Conservation (phyloP, 2,113 vertebrate species). For the Nannobrachium achirus region DNA sequence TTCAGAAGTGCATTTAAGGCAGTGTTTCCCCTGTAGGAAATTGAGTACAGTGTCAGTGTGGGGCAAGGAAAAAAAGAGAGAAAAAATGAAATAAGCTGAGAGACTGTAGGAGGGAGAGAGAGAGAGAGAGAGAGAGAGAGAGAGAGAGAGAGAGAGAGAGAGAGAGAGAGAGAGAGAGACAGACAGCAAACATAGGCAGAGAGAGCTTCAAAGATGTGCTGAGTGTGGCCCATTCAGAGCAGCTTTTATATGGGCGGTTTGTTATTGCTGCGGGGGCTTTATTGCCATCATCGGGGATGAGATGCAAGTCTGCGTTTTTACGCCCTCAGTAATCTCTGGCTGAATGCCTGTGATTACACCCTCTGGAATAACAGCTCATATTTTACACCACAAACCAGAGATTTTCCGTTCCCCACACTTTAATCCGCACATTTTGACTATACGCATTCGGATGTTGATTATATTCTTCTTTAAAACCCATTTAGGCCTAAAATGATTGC, state of each 20-base stretch:
- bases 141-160: constrained; percentile 2
- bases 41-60: too few relatives aligned
- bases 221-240: constrained; percentile 57
- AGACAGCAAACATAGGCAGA: too few relatives aligned
- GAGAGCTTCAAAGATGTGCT: constrained; percentile 61
- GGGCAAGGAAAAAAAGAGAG: not conserved
- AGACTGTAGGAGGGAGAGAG: too few relatives aligned
- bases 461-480: too few relatives aligned
- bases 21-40: too few relatives aligned
- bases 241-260: constrained; percentile 69
- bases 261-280: constrained; percentile 66
- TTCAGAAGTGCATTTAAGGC: too few relatives aligned
- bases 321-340: constrained; percentile 56
- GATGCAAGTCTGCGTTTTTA: constrained; percentile 68
- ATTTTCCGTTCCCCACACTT: constrained; percentile 4
- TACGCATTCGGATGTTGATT: too few relatives aligned
- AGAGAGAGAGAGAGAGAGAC: not conserved
- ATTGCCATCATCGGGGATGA: constrained; percentile 63
- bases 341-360: constrained; percentile 58
- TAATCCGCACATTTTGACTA: not conserved
- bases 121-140: not conserved
- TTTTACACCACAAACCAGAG: constrained; percentile 34
- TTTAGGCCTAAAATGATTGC: too few relatives aligned
- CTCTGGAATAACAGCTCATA: constrained; percentile 35
- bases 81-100: not conserved